A percentile compares a stretch with the other conserved stretches of the same genome.
These are phyloP conservation scores for Cotesia vestalis DNA, from an alignment of 1,140 invertebrate species.

Conservation along the genomic window DNA sequence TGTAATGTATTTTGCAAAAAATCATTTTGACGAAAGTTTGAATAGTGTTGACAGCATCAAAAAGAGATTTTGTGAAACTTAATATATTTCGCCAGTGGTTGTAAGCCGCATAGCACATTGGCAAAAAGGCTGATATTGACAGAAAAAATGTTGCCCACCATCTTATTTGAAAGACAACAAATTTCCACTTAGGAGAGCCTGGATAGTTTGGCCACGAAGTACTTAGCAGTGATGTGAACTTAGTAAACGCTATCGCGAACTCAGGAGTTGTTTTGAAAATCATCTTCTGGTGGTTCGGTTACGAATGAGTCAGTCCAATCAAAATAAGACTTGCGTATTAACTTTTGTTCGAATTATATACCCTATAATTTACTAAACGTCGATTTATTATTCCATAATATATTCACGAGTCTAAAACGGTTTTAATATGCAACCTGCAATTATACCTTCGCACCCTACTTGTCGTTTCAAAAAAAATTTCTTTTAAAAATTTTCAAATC, in stretches of 20 bases:
- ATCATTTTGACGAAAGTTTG: constrained; percentile 36
- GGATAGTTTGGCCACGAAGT: constrained; percentile 41
- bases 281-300: background rate
- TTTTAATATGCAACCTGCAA: too few relatives aligned
- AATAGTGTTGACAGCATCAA: constrained; percentile 24
- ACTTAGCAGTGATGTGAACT: constrained; percentile 27
- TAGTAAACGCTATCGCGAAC: constrained; percentile 24
- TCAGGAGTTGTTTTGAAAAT: constrained; percentile 21
- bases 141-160: constrained; percentile 35
- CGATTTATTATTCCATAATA: too few relatives aligned
- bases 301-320: too few relatives aligned
- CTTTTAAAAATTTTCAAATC: too few relatives aligned
- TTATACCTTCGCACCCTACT: too few relatives aligned
- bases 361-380: too few relatives aligned
- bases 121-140: constrained; percentile 21
- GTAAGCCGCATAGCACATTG: constrained; percentile 28
- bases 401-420: too few relatives aligned
- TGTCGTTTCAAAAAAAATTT: too few relatives aligned
- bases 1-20: constrained; percentile 16
- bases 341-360: too few relatives aligned
- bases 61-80: constrained; percentile 35
- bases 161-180: constrained; percentile 29
- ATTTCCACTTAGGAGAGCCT: constrained; percentile 16
- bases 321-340: too few relatives aligned
- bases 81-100: constrained; percentile 22